Conservation (phyloP, 2,113 vertebrate species). For the Oreotragus oreotragus region DNA sequence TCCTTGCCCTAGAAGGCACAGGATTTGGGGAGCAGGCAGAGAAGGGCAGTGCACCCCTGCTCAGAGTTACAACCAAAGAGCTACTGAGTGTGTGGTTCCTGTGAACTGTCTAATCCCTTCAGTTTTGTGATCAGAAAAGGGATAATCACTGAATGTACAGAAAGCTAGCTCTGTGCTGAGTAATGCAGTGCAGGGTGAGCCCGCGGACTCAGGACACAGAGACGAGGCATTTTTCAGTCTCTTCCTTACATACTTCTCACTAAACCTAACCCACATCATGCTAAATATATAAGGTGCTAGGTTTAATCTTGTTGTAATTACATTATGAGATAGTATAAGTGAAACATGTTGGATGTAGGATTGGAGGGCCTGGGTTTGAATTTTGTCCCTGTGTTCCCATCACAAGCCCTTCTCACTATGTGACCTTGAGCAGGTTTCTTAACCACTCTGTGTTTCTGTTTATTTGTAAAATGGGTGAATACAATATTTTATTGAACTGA, state of each 20-base stretch:
- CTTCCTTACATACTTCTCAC: neutral
- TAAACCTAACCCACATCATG: neutral
- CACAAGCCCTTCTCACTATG: neutral
- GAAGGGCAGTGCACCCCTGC: neutral
- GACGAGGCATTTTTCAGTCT: neutral
- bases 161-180: neutral
- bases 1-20: neutral
- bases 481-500: neutral
- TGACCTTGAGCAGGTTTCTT: neutral
- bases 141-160: neutral
- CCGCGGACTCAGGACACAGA: neutral
- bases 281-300: neutral
- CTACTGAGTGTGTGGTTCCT: neutral
- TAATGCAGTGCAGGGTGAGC: neutral
- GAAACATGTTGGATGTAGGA: neutral
- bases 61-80: neutral
- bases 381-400: neutral
- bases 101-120: neutral
- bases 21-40: neutral
- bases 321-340: neutral
- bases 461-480: neutral
- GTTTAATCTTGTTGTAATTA: neutral
- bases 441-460: neutral
- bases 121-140: neutral
- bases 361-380: neutral